Conservation (phyloP, 2,797 vertebrate species). For the Lindbergichthys nudifrons region DNA sequence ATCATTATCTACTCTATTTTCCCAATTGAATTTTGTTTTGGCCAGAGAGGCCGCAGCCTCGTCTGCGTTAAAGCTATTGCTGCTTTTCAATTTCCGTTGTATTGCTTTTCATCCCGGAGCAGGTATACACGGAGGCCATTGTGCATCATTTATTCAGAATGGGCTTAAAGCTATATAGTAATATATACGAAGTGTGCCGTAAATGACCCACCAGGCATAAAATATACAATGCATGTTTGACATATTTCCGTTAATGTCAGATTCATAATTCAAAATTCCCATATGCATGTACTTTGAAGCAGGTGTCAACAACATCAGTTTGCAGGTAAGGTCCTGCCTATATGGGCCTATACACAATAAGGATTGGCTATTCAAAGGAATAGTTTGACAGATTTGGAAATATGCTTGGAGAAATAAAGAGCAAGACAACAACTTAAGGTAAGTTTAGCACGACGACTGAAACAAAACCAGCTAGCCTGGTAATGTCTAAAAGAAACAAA, state of each 20-base stretch:
- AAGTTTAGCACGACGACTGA: neutral
- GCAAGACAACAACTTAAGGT: neutral
- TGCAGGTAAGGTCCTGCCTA: slow-evolving; percentile 6
- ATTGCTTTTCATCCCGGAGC: slow-evolving; percentile 54
- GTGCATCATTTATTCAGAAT: slow-evolving; percentile 51
- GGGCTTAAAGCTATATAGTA: slow-evolving; percentile 15
- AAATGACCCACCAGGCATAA: slow-evolving; percentile 17
- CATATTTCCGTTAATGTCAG: neutral
- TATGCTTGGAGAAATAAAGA: neutral
- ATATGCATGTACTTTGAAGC: slow-evolving; percentile 9
- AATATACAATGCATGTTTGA: slow-evolving; percentile 3
- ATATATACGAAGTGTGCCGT: neutral
- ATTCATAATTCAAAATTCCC: neutral
- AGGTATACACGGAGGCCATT: slow-evolving; percentile 4
- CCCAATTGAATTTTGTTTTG: slow-evolving; percentile 64
- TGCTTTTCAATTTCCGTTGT: slow-evolving; percentile 62
- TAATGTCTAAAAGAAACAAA: neutral
- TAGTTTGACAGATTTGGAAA: neutral
- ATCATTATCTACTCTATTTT: slow-evolving; percentile 66
- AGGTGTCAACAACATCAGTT: slow-evolving; percentile 4
- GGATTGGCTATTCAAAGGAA: neutral
- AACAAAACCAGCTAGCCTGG: neutral
- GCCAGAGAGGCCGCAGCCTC: slow-evolving; percentile 41
- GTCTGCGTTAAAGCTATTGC: slow-evolving; percentile 48
- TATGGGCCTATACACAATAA: neutral